Base-by-base conservation (phyloP, 2,888 invertebrate genomes). In the Andrena chrysosceles region DNA sequence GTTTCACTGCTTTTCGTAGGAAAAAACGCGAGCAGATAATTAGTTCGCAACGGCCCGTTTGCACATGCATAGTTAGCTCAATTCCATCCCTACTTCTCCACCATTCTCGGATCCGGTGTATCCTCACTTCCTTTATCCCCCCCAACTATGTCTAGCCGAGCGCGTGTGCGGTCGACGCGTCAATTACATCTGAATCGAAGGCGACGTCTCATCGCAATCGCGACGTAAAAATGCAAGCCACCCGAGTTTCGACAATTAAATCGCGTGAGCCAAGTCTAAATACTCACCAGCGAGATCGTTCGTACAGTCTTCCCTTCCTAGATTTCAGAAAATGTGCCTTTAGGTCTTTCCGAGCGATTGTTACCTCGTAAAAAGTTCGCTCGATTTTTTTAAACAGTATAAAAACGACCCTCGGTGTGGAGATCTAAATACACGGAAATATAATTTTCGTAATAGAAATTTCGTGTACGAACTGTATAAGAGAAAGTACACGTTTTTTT, bases 161-260 rank as follows among this genome's bases (percentile, higher is more conserved):
- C 81, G 74, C 86, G 86, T 74, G 84, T 84, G 84, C 84, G 77
- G 81, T 79, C 87, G 81, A 63, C 78, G 78, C 82, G 69, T 78
- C 86, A 84, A 87, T 86, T 84, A 72, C 69, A 74, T 69, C 68
- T 74, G 77, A 84, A 84, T 79, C 69, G 33, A 68, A 82, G 60
- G 52, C 73, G 83, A 72, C 48, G 75, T 79, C 72, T 67, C 64
- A 16, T 63, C 26, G 66, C 29, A 56, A 75, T 79, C 63, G 29
- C 42, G 26, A 13, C n/a, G 20, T 33, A 78, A 72, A 75, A 67
- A 71, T 62, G 33, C 60, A 60, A 16, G 26, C 31, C 10, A 3
- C 3, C 26, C 26, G 69, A 5, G 8, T 63, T 79, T 79, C 69
- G 54, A 26, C 33, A 48, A 69, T 49, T 20, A 26, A 20, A 56